phyloP scores from a whole-genome alignment of 2,113 vertebrate genomes.

The Calypte anna region DNA sequence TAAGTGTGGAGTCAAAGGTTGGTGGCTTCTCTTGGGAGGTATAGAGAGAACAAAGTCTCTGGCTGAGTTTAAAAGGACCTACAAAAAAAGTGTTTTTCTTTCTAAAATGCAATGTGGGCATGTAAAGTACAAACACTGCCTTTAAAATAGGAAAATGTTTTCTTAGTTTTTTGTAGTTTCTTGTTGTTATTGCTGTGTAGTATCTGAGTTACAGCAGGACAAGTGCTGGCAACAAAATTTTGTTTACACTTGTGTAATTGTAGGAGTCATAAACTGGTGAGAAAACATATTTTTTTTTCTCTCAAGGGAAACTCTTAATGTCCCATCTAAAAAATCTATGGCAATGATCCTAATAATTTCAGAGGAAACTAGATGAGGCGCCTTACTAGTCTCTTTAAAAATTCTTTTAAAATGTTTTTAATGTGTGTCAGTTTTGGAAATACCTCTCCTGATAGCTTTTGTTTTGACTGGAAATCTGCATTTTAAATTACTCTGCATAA shows the following conservation, averaged over 20 bases:
- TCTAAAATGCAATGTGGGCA: background rate
- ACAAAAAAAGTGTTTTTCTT: background rate
- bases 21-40: background rate
- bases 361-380: background rate
- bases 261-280: background rate
- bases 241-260: slow-evolving; percentile 35
- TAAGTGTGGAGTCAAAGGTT: background rate
- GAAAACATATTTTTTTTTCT: background rate
- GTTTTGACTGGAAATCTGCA: background rate
- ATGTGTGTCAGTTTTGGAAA: background rate
- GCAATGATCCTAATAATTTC: slow-evolving; percentile 4
- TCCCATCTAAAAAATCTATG: background rate
- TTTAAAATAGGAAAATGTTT: background rate
- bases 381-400: background rate
- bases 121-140: background rate
- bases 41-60: background rate
- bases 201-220: background rate
- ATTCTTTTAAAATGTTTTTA: background rate
- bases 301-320: background rate
- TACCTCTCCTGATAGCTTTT: background rate
- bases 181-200: background rate
- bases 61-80: background rate
- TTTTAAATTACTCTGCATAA: background rate
- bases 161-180: background rate
- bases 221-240: slow-evolving; percentile 23